Conservation (phyloP, 2,113 vertebrate genomes). For the Pygoscelis antarcticus region DNA sequence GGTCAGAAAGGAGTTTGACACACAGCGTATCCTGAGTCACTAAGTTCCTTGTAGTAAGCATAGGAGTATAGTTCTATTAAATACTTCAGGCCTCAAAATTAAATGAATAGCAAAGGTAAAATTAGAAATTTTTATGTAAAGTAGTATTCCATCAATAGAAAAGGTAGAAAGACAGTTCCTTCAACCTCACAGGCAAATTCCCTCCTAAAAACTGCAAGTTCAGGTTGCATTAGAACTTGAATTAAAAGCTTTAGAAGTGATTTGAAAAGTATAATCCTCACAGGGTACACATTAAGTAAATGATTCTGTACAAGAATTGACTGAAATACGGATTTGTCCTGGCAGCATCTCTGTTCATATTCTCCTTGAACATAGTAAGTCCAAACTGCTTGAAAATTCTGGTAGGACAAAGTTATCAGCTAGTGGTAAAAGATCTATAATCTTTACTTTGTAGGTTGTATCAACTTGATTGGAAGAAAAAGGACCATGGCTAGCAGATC, state of each 20-base stretch:
- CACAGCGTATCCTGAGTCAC: background rate
- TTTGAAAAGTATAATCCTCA: background rate
- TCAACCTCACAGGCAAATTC: background rate
- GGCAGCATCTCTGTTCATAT: background rate
- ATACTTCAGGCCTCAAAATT: background rate
- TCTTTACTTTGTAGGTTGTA: background rate
- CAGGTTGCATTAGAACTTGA: background rate
- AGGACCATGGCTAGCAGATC: background rate
- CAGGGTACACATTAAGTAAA: background rate
- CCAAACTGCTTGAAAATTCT: background rate
- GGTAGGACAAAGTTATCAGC: background rate
- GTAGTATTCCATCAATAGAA: background rate
- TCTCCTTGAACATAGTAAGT: background rate
- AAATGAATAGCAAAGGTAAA: background rate
- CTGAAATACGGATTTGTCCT: background rate
- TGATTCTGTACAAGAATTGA: background rate
- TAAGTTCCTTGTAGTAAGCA: background rate
- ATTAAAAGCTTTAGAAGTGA: background rate
- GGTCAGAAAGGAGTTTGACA: background rate
- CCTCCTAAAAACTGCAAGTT: background rate
- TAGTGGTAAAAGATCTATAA: background rate
- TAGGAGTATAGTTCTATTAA: background rate
- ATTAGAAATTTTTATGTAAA: background rate
- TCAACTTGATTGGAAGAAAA: background rate
- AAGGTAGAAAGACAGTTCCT: background rate